Base-by-base conservation (phyloP, 2,888 invertebrate genomes). In the Dysmachus trigonus region DNA sequence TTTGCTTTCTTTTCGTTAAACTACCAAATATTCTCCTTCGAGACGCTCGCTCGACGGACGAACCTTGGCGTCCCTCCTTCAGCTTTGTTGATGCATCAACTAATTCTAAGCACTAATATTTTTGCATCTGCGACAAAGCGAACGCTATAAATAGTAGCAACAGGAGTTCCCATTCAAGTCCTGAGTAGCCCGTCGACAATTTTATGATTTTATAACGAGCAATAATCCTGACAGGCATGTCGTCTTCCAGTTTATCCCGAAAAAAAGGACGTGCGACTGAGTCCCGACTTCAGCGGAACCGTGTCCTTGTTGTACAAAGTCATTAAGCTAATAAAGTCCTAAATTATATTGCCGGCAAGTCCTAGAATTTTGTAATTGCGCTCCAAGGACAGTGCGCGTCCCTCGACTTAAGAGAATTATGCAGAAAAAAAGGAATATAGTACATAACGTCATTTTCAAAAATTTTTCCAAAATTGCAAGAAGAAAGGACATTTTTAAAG, bases 91-190 rank as follows among this genome's bases (percentile, higher is more conserved):
- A 87, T 87, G 88, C 85, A 88, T 87, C 83, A 87, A 88, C 89
- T 89, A 88, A 90, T 89, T 87, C 88, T 84, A 88, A 86, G 89
- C 90, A 89, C 89, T 90, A 90, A 90, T 89, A 88, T 87, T 89
- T 88, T 90, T 88, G 89, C 88, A 88, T 89, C 38, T 88, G 88
- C 88, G 89, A 90, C 89, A 90, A 89, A 35, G 22, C 89, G 51
- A 87, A 85, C 47, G 84, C 35, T 79, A 77, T 86, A 86, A 86
- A 85, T 87, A 87, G 87, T 88, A 89, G 87, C 89, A 89, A 89
- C 88, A 88, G 89, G 89, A 89, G 87, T 89, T 87, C 87, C 86
- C 72, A 30, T 72, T 72, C 10, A 62, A 18, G 18, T 33, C 38
- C 10, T 62, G 35, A 82, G 82, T 82, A 82, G 82, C 62, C 82